Conservation (phyloP, 2,113 vertebrate genomes). For the Platycercus adscitus region DNA sequence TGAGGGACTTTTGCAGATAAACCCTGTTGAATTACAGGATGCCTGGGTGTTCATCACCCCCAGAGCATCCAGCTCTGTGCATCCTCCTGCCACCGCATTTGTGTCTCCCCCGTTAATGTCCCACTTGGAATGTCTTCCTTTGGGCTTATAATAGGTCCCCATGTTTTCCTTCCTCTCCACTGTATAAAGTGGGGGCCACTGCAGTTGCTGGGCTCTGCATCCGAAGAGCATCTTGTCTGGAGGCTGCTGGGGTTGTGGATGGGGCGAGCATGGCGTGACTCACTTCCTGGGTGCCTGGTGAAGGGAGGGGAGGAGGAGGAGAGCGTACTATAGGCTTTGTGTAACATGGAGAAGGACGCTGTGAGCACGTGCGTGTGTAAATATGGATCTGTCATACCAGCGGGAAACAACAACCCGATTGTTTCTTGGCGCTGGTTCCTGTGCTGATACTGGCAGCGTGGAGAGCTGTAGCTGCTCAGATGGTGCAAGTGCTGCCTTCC, state of each 20-base stretch:
- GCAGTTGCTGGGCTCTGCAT: neutral
- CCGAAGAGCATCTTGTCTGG: neutral
- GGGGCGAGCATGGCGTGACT: neutral
- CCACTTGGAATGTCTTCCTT: neutral
- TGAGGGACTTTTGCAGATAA: neutral
- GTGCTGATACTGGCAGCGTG: neutral
- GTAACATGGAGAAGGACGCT: neutral
- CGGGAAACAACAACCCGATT: neutral
- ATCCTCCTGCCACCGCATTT: neutral
- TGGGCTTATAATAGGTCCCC: neutral
- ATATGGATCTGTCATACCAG: neutral
- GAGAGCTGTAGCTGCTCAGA: neutral
- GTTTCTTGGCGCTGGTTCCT: neutral
- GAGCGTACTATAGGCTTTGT: neutral
- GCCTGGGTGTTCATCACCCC: neutral
- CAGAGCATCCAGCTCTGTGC: neutral
- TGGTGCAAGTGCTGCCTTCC: neutral
- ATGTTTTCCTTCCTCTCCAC: neutral
- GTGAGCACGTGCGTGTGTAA: neutral
- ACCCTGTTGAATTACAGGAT: neutral
- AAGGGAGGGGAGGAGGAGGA: neutral
- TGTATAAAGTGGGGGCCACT: neutral
- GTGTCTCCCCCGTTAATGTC: neutral
- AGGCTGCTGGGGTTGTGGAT: neutral
- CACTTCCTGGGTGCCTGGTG: fast-evolving